Conservation (phyloP, 2,113 vertebrate genomes). For the Sinocyclocheilus anshuiensis region DNA sequence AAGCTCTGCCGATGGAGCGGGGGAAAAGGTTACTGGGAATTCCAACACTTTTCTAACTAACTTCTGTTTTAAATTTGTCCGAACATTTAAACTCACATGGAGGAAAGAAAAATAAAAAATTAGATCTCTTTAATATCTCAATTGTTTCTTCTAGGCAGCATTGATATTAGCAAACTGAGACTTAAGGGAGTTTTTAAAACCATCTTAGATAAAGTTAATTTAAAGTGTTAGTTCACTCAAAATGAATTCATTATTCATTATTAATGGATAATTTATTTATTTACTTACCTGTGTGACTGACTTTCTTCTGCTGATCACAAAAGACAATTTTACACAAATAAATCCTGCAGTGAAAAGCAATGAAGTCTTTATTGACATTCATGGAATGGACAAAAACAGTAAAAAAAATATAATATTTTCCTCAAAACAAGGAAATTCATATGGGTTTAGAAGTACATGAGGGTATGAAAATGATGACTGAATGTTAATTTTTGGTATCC, state of each 20-base stretch:
- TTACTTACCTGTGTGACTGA: background rate
- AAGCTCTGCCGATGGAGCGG: slow-evolving; percentile 75
- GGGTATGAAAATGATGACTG: background rate
- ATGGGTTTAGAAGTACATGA: background rate
- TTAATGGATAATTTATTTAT: background rate
- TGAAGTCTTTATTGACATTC: background rate
- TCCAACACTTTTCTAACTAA: background rate
- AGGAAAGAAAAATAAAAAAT: background rate
- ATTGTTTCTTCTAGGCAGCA: background rate
- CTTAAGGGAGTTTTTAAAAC: background rate
- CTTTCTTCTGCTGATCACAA: background rate
- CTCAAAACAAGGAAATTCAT: background rate
- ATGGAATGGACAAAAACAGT: background rate
- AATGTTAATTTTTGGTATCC: background rate
- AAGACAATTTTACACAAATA: background rate
- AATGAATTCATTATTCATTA: background rate
- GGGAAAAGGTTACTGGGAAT: slow-evolving; percentile 50
- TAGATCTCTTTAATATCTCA: background rate
- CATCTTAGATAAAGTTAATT: background rate
- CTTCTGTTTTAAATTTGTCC: background rate
- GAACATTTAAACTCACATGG: background rate
- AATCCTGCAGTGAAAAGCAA: too few species aligned
- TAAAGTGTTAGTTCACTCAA: background rate
- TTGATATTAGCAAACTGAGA: background rate
- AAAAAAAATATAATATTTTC: background rate